A percentile compares a stretch with the other conserved stretches of the same genome.
phyloP scores from a whole-genome alignment of 2,888 invertebrate genomes.

The Cerastoderma edule region DNA sequence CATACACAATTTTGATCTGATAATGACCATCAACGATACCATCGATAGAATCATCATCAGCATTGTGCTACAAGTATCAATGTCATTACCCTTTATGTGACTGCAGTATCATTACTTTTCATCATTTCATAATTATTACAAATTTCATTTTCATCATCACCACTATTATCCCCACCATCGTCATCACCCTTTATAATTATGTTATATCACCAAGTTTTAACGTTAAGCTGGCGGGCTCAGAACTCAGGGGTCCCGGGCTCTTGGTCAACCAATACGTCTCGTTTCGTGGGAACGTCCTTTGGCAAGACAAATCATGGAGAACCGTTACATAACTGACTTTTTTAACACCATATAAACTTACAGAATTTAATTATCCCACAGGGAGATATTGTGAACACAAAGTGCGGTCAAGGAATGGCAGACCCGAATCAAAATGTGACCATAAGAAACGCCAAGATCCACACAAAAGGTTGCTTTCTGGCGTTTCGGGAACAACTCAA shows the following conservation, averaged over 20 bases:
- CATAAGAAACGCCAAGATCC: slow-evolving; percentile 9
- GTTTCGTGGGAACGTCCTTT: too few relatives aligned
- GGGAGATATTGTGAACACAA: slow-evolving; percentile 7
- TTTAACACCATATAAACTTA: not conserved
- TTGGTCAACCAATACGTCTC: not conserved
- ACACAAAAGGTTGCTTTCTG: slow-evolving; percentile 29
- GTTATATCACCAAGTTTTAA: too few relatives aligned
- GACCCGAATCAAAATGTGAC: slow-evolving; percentile 16
- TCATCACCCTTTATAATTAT: too few relatives aligned
- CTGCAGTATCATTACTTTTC: too few relatives aligned
- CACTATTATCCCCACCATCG: too few relatives aligned
- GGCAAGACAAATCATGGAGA: not conserved
- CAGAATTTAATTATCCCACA: not conserved
- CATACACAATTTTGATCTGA: too few relatives aligned
- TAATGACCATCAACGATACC: too few relatives aligned
- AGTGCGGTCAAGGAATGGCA: slow-evolving; percentile 18
- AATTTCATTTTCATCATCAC: too few relatives aligned
- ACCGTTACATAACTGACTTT: not conserved
- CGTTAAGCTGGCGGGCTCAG: not conserved
- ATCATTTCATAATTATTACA: too few relatives aligned
- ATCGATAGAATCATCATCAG: too few relatives aligned
- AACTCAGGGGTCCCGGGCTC: not conserved
- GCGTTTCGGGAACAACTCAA: slow-evolving; percentile 11
- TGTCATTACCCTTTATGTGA: too few relatives aligned
- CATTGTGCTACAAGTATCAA: too few relatives aligned